Evolutionary conservation across 2,888 invertebrate genomes (phyloP).

Genomic region (Sphaerophoria taeniata): DNA sequence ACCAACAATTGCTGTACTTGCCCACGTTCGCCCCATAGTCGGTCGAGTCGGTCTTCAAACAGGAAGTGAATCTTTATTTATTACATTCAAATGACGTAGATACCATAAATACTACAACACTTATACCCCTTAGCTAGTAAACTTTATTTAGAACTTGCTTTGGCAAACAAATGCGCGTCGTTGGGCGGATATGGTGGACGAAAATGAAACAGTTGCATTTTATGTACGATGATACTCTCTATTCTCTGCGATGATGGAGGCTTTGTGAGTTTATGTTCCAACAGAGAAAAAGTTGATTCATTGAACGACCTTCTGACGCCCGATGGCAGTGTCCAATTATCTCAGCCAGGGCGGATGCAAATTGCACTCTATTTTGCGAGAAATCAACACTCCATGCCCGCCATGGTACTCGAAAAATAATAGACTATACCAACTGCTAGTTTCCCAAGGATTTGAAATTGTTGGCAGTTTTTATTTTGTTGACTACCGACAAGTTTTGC

Average conservation of each 20-base stretch:
- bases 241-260: background rate
- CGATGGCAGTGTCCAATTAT: conserved; percentile 61
- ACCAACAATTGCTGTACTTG: background rate
- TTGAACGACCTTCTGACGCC: conserved; percentile 32
- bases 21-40: no score
- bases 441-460: background rate
- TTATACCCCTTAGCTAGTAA: conserved; percentile 50
- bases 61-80: conserved; percentile 34
- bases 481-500: background rate
- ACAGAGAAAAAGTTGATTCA: background rate
- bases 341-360: conserved; percentile 39
- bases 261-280: background rate
- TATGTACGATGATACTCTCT: background rate
- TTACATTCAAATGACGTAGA: conserved; percentile 38
- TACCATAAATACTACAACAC: conserved; percentile 56
- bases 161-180: background rate
- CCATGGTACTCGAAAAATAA: background rate
- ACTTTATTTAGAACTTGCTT: conserved; percentile 37
- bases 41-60: no score
- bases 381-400: conserved; percentile 27
- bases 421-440: background rate
- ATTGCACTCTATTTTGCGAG: conserved; percentile 42
- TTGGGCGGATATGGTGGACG: background rate
- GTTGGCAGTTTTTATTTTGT: background rate
- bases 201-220: background rate